Evolutionary conservation across 1,140 invertebrate genomes (phyloP).

Genomic region (Dendrolimus kikuchii): DNA sequence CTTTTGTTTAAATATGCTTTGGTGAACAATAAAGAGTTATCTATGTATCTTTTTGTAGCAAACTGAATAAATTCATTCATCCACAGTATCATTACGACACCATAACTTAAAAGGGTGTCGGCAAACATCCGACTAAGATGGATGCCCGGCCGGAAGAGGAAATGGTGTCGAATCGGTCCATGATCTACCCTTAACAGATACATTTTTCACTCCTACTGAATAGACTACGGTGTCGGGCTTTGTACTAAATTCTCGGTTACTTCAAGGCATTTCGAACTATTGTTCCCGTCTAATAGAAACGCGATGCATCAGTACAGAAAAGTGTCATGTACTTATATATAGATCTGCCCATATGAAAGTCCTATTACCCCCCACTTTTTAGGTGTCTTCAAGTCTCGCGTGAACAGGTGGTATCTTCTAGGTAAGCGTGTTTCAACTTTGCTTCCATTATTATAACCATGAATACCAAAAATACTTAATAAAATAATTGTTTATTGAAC

Average conservation of each 20-base stretch:
- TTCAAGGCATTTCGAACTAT: neutral
- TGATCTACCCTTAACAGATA: slow-evolving; percentile 30
- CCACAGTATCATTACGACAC: slow-evolving; percentile 15
- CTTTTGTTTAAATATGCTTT: neutral
- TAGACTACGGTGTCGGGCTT: slow-evolving; percentile 2
- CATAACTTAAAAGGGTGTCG: slow-evolving; percentile 31
- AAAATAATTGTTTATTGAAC: too few species aligned
- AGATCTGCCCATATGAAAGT: neutral
- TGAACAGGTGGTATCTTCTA: too few species aligned
- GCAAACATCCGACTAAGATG: slow-evolving; percentile 33
- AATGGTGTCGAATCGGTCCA: slow-evolving; percentile 26
- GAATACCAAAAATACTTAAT: too few species aligned
- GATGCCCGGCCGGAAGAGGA: slow-evolving; percentile 31
- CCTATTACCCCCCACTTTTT: too few species aligned
- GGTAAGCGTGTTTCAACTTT: too few species aligned
- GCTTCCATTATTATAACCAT: too few species aligned
- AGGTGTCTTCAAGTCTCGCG: too few species aligned
- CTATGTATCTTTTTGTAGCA: too few species aligned
- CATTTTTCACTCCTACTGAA: slow-evolving; percentile 28
- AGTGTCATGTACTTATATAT: neutral
- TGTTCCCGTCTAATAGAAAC: too few species aligned
- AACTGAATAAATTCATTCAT: too few species aligned
- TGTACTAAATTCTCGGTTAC: slow-evolving; percentile 1
- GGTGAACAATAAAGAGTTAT: neutral
- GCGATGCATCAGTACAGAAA: too few species aligned